Evolutionary conservation across 2,888 invertebrate species (phyloP).

Genomic region (Eugnorisma glareosa): DNA sequence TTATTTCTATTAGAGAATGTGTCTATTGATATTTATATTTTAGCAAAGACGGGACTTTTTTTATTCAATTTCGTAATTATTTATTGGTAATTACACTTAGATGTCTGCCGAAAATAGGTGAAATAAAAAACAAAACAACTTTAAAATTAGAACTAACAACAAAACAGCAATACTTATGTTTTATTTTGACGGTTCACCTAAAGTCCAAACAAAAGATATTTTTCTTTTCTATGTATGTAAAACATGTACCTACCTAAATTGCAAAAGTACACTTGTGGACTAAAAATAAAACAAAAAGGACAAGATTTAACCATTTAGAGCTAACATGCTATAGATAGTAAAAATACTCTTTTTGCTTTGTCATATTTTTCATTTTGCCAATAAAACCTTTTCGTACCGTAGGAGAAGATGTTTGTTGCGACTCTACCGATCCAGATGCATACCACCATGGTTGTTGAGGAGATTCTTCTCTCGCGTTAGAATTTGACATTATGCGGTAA

Average conservation of each 20-base stretch:
- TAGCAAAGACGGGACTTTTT: not conserved
- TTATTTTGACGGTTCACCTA: not conserved
- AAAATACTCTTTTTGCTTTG: constrained; percentile 42
- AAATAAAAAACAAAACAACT: not conserved
- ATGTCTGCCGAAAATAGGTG: not conserved
- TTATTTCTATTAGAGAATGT: not conserved
- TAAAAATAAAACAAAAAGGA: not conserved
- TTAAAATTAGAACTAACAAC: not conserved
- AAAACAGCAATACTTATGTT: constrained; percentile 9
- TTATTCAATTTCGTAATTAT: constrained; percentile 1
- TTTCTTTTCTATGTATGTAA: not conserved
- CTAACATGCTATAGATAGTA: constrained; percentile 1
- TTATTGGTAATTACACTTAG: constrained; percentile 4
- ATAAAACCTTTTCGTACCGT: constrained; percentile 80
- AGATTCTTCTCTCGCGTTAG: constrained; percentile 88
- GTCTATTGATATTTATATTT: not conserved
- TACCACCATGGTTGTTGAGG: constrained; percentile 93
- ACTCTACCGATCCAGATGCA: constrained; percentile 92
- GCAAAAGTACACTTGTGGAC: not conserved
- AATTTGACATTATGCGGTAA: constrained; percentile 93
- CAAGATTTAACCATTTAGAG: not conserved
- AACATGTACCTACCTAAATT: not conserved
- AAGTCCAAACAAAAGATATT: not conserved
- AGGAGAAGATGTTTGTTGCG: constrained; percentile 87
- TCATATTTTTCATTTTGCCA: constrained; percentile 25